Base-by-base conservation (phyloP, 2,888 invertebrate genomes). In the Catocala sponsa region DNA sequence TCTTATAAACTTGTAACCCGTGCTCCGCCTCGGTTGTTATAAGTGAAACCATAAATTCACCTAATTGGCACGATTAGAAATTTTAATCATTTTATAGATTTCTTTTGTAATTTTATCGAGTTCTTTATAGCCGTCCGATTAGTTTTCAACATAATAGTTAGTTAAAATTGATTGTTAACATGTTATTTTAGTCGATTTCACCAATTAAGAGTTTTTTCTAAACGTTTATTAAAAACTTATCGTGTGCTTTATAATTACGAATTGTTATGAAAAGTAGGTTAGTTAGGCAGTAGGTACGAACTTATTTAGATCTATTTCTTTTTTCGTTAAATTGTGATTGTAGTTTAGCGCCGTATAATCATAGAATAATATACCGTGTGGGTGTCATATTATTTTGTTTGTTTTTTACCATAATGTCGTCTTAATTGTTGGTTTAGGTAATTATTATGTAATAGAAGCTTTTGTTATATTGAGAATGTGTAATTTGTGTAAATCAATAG, bases 71-170 rank as follows among this genome's bases (percentile, higher is more conserved):
- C 87, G 89, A 92, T 92, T 93, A 92, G 88, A 91, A 89, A 80
- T 88, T 88, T 89, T 90, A 91, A 92, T 91, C 86, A 92, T 92
- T 93, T 91, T 91, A 92, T 91, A 85, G 90, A 90, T 91, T 93
- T 91, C 92, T 92, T 92, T 92, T 93, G 91, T 93, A 92, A 91
- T 91, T 89, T 92, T 92, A 92, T 92, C 90, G 92, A 79, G 81
- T 84, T 84, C 86, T 91, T 92, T 91, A 90, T 88, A 76, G 86
- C 84, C 82, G 81, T 69, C 76, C 88, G 88, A 89, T 90, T 91
- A 91, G 87, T 90, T 91, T 86, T 84, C 86, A 86, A 84, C 87
- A 87, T 88, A 91, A 88, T 89, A 85, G 90, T 90, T 88, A 81
- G 85, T 87, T 85, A 83, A 83, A 90, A 91, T 91, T 91, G 90